Evolutionary conservation across 2,888 invertebrate species (phyloP), one percentile per base, ranked within the genome.

Genomic region (Lacanobia oleracea): DNA sequence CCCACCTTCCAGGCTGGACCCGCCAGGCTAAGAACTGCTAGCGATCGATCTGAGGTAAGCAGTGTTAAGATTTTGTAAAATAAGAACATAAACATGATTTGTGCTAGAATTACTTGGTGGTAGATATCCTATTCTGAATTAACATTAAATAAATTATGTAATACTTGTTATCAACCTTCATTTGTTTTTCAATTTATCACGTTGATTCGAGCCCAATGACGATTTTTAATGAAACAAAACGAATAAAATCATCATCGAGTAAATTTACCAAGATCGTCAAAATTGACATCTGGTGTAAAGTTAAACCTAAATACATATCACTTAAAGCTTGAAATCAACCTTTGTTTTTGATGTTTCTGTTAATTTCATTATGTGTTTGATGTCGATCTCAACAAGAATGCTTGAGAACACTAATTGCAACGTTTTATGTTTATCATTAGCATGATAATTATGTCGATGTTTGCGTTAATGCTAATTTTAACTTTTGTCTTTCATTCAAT

Each of bases 1-100:
- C 90, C 96, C 63, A 88, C 93, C 87, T 92, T 96, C 92, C 87
- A 94, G 82, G 83, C 96, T 75, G 91, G 94, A 23, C 90, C 88
- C 0, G 87, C 92, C 3, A 90, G 97, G 50, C 92, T 97, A 8
- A 92, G 97, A 72, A 97, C 96, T 33, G 96, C 96, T 37, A 97
- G 97, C 83, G 97, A 97, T 82, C 92, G 96, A 83, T 95, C 96
- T 2, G 96, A 96, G 93, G 96, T 96, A 88, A 91, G 88, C 66
- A 54, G 2, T 45, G 7, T 45, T 48, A 45, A 40, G 5, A 56
- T 56, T 50, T 2, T 14, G 51, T 10, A 27, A 65, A 16, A 37
- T 40, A 16, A 14, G 14, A 56, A 56, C 14, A 64, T 16, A 14
- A 23, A 12, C 43, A 63, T 6, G 12, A 50, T 6, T 27, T 56